These are phyloP conservation scores for Dendrolimus houi DNA, from an alignment of 2,888 invertebrate genomes.

Conservation along the genomic window DNA sequence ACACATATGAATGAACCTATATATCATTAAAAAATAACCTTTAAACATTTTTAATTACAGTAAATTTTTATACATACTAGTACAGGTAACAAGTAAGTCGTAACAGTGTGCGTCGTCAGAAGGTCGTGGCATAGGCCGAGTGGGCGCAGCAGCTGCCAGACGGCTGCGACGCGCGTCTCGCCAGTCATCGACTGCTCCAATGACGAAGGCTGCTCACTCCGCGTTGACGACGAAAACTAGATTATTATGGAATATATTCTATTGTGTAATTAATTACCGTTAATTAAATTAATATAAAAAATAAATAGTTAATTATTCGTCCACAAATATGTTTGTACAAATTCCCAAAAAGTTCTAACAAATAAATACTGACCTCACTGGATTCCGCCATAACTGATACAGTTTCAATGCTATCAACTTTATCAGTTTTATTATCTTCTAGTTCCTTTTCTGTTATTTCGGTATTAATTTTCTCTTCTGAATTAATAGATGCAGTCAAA, in stretches of 20 bases:
- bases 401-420: constrained; percentile 35
- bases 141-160: constrained; percentile 85
- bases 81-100: constrained; percentile 94
- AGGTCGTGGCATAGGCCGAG: constrained; percentile 95
- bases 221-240: constrained; percentile 32
- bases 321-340: no score
- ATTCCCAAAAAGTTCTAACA: neutral
- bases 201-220: constrained; percentile 57
- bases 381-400: constrained; percentile 38
- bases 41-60: no score
- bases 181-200: constrained; percentile 55
- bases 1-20: no score
- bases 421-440: constrained; percentile 41
- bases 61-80: constrained; percentile 76
- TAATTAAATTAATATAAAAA: neutral
- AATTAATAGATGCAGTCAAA: constrained; percentile 50
- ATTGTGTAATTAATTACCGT: no score
- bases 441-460: constrained; percentile 58
- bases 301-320: neutral
- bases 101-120: constrained; percentile 91
- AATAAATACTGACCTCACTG: constrained; percentile 40
- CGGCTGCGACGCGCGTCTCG: constrained; percentile 59
- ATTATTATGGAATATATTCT: neutral
- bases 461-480: constrained; percentile 57
- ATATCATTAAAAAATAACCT: no score